Conservation (phyloP, 2,888 invertebrate genomes). For the Craniophora ligustri region DNA sequence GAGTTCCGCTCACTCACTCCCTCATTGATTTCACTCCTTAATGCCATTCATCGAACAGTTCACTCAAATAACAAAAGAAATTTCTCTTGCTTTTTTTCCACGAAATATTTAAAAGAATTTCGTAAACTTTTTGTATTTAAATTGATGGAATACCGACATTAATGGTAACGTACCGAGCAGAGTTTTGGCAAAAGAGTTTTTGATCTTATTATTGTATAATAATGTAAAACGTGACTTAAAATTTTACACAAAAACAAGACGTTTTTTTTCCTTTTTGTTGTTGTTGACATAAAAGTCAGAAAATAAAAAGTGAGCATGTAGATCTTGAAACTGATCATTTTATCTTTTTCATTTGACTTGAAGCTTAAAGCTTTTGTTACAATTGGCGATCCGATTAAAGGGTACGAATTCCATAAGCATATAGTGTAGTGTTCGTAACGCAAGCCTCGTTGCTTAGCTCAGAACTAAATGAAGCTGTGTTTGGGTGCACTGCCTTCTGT, state of each 20-base stretch:
- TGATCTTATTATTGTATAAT: conserved; percentile 48
- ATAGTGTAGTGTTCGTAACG: background rate
- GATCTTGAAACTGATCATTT: too few relatives aligned
- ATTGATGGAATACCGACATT: conserved; percentile 35
- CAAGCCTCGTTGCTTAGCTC: too few relatives aligned
- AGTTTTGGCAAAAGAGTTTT: conserved; percentile 35
- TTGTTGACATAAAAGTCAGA: conserved; percentile 44
- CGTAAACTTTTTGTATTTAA: conserved; percentile 24
- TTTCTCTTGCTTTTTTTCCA: conserved; percentile 34
- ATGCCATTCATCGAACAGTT: conserved; percentile 63
- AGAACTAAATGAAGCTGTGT: too few relatives aligned
- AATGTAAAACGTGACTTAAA: conserved; percentile 49
- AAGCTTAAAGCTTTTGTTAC: background rate
- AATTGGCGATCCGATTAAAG: too few relatives aligned
- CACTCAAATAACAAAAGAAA: conserved; percentile 39
- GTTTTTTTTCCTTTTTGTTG: conserved; percentile 14
- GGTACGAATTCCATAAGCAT: too few relatives aligned
- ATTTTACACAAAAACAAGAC: conserved; percentile 30
- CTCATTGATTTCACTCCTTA: conserved; percentile 71
- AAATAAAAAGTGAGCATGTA: conserved; percentile 33
- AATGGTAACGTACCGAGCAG: conserved; percentile 31
- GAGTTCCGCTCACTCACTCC: conserved; percentile 59
- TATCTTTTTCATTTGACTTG: background rate
- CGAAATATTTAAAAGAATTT: conserved; percentile 26
- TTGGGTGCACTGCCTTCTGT: too few relatives aligned